Base-by-base conservation (phyloP, 2,113 vertebrate genomes). In the Chlamydotis undulata region DNA sequence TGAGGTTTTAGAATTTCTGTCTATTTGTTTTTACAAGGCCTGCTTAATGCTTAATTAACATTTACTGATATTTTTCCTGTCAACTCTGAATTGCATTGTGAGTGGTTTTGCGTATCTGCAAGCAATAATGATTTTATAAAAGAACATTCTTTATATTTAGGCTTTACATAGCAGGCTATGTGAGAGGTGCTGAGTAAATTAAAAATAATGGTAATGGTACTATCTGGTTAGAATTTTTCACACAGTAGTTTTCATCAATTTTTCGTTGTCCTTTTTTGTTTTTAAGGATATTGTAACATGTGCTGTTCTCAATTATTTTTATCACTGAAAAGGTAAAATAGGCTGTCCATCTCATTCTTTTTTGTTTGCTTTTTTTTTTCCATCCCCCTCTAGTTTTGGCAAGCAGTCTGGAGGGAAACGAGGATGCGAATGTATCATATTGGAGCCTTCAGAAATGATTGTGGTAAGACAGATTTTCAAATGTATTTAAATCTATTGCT, bases 401-500 rank as follows among this genome's bases (percentile, higher is more conserved):
- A 99, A 98, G 98, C 99, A 99, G 98, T 98, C 98, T 97, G 99
- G 99, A 96, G 99, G 99, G 94, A 98, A 99, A 96, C 98, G 99
- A 98, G 99, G 99, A 97, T 99, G 98, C 94, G 99, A 99, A 97
- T 99, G 99, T 98, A 99, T 99, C 98, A 99, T 99, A 93, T 96
- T 99, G 98, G 99, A 99, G 96, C 99, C 99, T 95, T 99, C 99
- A 97, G 99, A 99, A 98, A 99, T 99, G 99, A 99, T 99, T 97
- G 99, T 99, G 99, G 99, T 99, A 98, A 99, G 99, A 96, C 52
- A 57, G 29, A 83, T 53, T 80, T 90, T 70, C 57, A 86, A 57
- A 73, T 59, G n/a, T 94, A 69, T 94, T 96, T 91, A 94, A 94
- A 94, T 82, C 77, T 85, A 63, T 78, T 87, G 86, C 93, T 95